Evolutionary conservation across 1,140 invertebrate species (phyloP).

Genomic region (Tachypleus tridentatus): DNA sequence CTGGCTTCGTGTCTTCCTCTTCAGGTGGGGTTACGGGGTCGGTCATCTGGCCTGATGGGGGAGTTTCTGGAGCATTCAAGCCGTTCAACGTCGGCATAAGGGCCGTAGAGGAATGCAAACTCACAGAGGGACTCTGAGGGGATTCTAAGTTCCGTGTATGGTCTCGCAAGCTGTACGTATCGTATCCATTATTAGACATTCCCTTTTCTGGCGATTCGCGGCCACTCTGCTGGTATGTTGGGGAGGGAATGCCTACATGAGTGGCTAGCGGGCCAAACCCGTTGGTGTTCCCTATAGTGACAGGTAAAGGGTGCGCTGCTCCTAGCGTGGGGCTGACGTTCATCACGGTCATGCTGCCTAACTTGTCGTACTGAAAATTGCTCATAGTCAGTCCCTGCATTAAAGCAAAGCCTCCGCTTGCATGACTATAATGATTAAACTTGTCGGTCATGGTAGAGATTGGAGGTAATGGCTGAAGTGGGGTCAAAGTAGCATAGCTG

Average conservation of each 20-base stretch:
- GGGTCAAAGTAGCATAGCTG: slow-evolving; percentile 84
- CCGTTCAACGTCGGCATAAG: slow-evolving; percentile 37
- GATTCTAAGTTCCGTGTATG: slow-evolving; percentile 35
- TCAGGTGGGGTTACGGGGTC: no score
- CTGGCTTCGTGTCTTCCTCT: no score
- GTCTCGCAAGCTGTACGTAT: slow-evolving; percentile 43
- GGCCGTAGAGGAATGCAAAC: slow-evolving; percentile 34
- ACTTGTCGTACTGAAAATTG: slow-evolving; percentile 31
- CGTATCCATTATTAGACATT: slow-evolving; percentile 51
- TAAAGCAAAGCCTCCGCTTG: slow-evolving; percentile 46
- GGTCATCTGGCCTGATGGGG: slow-evolving; percentile 36
- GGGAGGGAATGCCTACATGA: slow-evolving; percentile 41
- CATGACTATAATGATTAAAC: slow-evolving; percentile 34
- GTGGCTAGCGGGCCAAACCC: slow-evolving; percentile 35
- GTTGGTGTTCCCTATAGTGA: slow-evolving; percentile 51
- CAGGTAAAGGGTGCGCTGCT: slow-evolving; percentile 49
- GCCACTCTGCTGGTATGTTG: slow-evolving; percentile 69
- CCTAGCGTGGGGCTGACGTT: slow-evolving; percentile 49
- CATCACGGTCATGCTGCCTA: slow-evolving; percentile 44
- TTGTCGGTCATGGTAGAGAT: slow-evolving; percentile 93
- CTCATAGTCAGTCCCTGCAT: slow-evolving; percentile 47
- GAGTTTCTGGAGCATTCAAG: slow-evolving; percentile 41
- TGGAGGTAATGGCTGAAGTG: slow-evolving; percentile 66
- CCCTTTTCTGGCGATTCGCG: slow-evolving; percentile 40
- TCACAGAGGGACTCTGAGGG: slow-evolving; percentile 35